Evolutionary conservation across 2,888 invertebrate genomes (phyloP).

Genomic region (Imbricaverruca yamaguchii): DNA sequence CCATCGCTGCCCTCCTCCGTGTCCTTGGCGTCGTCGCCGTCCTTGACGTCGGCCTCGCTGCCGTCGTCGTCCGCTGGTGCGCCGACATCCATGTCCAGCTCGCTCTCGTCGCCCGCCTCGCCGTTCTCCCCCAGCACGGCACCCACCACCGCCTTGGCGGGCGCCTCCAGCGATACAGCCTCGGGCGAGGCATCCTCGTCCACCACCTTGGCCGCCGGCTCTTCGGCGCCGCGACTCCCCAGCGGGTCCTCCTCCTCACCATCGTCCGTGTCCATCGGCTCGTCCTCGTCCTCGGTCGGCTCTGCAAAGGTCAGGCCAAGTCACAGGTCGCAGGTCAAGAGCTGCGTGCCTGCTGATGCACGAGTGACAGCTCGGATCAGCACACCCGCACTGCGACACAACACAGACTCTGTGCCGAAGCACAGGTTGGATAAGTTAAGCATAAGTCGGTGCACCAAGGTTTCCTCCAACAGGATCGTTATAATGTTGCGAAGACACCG

Average conservation of each 20-base stretch:
- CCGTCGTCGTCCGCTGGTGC: slow-evolving; percentile 28
- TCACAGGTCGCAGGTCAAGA: too few relatives aligned
- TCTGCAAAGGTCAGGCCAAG: neutral
- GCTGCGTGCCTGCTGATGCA: too few relatives aligned
- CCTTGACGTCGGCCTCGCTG: slow-evolving; percentile 31
- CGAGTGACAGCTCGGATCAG: too few relatives aligned
- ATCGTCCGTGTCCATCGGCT: slow-evolving; percentile 30
- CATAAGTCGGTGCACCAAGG: too few relatives aligned
- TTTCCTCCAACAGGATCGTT: too few relatives aligned
- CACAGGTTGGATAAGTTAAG: too few relatives aligned
- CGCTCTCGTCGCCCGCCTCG: slow-evolving; percentile 36
- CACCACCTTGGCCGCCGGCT: slow-evolving; percentile 34
- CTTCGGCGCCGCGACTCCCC: too few relatives aligned
- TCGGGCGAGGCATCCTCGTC: neutral
- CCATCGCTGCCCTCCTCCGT: slow-evolving; percentile 32
- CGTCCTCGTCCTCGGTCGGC: neutral
- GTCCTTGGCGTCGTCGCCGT: slow-evolving; percentile 29
- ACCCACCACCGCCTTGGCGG: slow-evolving; percentile 35
- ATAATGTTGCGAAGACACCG: too few relatives aligned
- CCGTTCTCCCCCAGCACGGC: slow-evolving; percentile 33
- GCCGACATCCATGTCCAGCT: slow-evolving; percentile 30
- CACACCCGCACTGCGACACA: too few relatives aligned
- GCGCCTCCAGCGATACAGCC: too few relatives aligned
- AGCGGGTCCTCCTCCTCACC: slow-evolving; percentile 31
- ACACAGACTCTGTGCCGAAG: too few relatives aligned